Evolutionary conservation across 2,113 vertebrate genomes (phyloP).

Genomic region (Chaenogobius annularis): DNA sequence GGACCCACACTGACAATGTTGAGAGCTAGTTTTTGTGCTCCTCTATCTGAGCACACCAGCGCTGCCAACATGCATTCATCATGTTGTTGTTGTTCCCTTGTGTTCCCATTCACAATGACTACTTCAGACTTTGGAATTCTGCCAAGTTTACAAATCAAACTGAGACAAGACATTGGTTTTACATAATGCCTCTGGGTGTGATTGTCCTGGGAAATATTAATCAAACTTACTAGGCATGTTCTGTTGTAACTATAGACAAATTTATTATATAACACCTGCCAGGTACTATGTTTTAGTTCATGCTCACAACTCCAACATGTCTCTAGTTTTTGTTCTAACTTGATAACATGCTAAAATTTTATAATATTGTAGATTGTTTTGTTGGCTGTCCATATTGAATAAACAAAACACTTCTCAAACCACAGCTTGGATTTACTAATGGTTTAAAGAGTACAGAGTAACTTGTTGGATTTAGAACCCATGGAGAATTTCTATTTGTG

Average conservation of each 20-base stretch:
- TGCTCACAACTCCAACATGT: background rate
- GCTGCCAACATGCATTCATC: background rate
- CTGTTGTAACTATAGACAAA: background rate
- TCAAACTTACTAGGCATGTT: background rate
- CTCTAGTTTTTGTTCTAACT: background rate
- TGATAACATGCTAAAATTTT: background rate
- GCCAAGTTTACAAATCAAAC: conserved; percentile 7
- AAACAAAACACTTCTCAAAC: background rate
- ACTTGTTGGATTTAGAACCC: background rate
- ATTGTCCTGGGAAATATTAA: background rate
- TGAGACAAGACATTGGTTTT: background rate
- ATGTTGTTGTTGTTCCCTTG: background rate
- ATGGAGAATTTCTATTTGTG: background rate
- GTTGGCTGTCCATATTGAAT: background rate
- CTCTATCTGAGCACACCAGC: background rate
- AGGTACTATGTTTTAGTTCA: background rate
- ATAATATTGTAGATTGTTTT: background rate
- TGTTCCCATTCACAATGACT: conserved; percentile 2
- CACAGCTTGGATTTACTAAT: no score
- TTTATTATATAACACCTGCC: background rate
- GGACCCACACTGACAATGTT: background rate
- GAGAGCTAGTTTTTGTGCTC: background rate
- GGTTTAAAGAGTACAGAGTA: no score
- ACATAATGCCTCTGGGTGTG: background rate
- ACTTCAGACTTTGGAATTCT: conserved; percentile 1